Evolutionary conservation across 2,888 invertebrate species (phyloP), one percentile per base, ranked within the genome.

Genomic region (Hofmannophila pseudospretella): DNA sequence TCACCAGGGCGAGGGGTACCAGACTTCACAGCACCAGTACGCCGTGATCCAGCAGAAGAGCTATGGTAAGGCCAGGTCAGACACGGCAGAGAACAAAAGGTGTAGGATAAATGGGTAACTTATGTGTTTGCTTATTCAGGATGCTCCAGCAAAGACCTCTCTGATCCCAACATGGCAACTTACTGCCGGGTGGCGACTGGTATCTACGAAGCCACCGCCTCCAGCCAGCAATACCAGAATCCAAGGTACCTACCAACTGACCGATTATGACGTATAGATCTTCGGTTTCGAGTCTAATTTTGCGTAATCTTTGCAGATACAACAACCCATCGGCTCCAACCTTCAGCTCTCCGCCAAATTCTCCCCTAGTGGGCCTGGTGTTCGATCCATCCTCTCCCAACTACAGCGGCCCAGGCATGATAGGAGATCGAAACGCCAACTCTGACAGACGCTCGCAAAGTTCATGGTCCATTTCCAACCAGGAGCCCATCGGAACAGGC

Each of bases 401-500:
- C 58, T 84, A 77, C 51, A 68, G 65, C 38, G 69, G 78, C 9
- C 54, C 73, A 20, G 69, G 67, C 26, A 67, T 71, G 59, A 70
- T 79, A 45, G 69, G 68, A 30, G 84, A 81, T 32, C 67, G 80
- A 29, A 49, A 49, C 23, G 47, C 66, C 12, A 70, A 60, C 39
- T 34, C 65, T 13, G 85, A 86, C n/a, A 69, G 77, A 46, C 77
- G 80, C 28, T 67, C 76, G 0, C 81, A 77, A 40, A 76, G 66
- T 50, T 67, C 80, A 34, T 81, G 82, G 81, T 72, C 78, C 1
- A 50, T 67, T 12, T 58, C 76, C 27, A 79, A 71, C 43, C 82
- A 81, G 52, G 85, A 86, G 48, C 86, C 86, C 0, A 86, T 86
- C 30, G 86, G 86, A n/a, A 84, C 84, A 11, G 86, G 85, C 5